These are phyloP conservation scores for Hesperia comma DNA, from an alignment of 2,888 invertebrate species.

Conservation along the genomic window DNA sequence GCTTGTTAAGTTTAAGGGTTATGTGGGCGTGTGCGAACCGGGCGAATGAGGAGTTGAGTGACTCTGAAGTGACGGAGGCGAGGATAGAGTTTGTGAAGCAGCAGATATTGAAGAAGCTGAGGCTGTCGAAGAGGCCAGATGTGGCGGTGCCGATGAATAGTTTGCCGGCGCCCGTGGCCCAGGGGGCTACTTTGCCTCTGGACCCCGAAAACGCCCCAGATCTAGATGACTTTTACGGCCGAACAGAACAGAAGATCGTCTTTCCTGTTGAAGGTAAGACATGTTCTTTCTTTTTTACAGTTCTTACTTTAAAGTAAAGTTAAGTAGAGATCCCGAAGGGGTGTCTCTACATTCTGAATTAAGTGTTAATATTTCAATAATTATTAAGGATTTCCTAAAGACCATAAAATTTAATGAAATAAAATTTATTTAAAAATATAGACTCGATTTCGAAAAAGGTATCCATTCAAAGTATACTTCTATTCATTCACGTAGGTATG, in stretches of 20 bases:
- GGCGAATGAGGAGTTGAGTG: conserved; percentile 72
- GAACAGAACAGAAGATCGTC: conserved; percentile 92
- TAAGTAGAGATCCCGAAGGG: too few species aligned
- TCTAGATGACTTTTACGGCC: conserved; percentile 91
- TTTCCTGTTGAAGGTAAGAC: conserved; percentile 90
- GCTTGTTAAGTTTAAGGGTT: conserved; percentile 60
- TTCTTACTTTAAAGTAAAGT: too few species aligned
- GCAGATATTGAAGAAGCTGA: conserved; percentile 91
- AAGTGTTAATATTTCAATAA: too few species aligned
- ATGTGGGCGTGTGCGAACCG: conserved; percentile 70
- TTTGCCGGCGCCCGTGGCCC: conserved; percentile 90
- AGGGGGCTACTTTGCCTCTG: conserved; percentile 86
- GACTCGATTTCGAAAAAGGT: too few species aligned
- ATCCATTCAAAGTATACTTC: too few species aligned
- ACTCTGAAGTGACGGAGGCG: conserved; percentile 86
- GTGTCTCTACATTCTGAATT: too few species aligned
- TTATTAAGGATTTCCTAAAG: too few species aligned
- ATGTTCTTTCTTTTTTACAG: too few species aligned
- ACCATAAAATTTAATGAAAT: too few species aligned
- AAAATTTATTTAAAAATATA: too few species aligned
- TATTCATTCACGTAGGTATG: too few species aligned
- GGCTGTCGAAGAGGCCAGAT: conserved; percentile 89
- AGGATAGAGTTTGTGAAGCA: conserved; percentile 93
- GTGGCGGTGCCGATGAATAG: conserved; percentile 85
- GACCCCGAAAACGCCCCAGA: conserved; percentile 83